Evolutionary conservation across 2,113 vertebrate species (phyloP).

Genomic region (Grammatotria lemairii): DNA sequence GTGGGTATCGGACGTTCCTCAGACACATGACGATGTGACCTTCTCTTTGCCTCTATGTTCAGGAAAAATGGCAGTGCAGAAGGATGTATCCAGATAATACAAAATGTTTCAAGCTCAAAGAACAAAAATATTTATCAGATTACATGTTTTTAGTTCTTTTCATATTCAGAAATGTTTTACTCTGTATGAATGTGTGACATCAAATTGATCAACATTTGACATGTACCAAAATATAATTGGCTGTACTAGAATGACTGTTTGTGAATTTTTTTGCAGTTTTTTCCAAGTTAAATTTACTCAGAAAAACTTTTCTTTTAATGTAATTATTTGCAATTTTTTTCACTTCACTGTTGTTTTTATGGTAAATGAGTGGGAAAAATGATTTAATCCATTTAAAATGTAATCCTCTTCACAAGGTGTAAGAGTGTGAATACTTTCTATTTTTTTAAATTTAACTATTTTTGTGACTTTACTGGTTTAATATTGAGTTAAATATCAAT

Average conservation of each 20-base stretch:
- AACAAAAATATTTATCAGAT: background rate
- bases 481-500: background rate
- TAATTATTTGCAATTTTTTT: background rate
- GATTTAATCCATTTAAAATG: background rate
- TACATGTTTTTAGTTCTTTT: background rate
- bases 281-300: background rate
- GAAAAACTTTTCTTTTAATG: background rate
- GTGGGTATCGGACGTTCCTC: background rate
- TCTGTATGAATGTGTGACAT: background rate
- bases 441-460: fast-evolving
- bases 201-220: background rate
- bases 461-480: background rate
- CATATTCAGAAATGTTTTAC: background rate
- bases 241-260: background rate
- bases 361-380: background rate
- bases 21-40: background rate
- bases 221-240: background rate
- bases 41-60: background rate
- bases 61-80: background rate
- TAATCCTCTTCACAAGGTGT: background rate
- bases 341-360: background rate
- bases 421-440: fast-evolving
- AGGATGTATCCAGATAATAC: background rate
- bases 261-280: background rate
- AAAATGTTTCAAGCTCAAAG: background rate